Conservation (phyloP, 2,797 vertebrate species). For the Tokudaia muenninki region DNA sequence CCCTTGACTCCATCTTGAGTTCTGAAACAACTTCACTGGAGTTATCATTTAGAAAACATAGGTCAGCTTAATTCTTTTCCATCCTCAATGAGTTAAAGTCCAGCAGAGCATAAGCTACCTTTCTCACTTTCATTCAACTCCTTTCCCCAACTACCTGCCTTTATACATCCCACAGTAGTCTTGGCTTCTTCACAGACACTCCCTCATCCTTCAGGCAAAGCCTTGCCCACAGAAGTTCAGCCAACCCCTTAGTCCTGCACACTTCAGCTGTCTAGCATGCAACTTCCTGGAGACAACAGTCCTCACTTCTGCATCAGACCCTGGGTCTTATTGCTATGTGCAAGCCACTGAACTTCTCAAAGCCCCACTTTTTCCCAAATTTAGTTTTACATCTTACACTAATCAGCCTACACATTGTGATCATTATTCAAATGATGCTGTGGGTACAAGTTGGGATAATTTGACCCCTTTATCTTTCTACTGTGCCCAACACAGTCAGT, state of each 20-base stretch:
- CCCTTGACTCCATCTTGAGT: neutral
- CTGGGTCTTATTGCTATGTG: neutral
- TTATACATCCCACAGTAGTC: neutral
- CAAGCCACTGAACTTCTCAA: neutral
- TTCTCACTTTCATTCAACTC: neutral
- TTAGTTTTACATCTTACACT: neutral
- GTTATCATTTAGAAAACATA: neutral
- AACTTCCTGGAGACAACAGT: neutral
- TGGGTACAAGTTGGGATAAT: neutral
- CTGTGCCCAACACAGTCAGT: neutral
- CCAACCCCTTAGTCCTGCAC: neutral
- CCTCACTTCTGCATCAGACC: neutral
- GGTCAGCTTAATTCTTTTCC: neutral
- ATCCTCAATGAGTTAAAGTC: neutral
- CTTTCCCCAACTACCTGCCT: neutral
- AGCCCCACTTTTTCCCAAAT: neutral
- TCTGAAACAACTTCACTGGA: neutral
- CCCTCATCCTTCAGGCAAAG: neutral
- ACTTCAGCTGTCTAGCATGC: neutral
- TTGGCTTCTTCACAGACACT: neutral
- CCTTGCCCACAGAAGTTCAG: neutral
- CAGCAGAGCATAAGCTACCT: neutral
- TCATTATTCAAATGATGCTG: constrained; percentile 3
- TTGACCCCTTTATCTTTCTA: neutral
- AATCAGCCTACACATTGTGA: neutral